Percentiles rank a stretch among this genome's conserved stretches.
These are phyloP conservation scores for Pristiophorus japonicus DNA, from an alignment of 2,113 vertebrate species.

Conservation along the genomic window DNA sequence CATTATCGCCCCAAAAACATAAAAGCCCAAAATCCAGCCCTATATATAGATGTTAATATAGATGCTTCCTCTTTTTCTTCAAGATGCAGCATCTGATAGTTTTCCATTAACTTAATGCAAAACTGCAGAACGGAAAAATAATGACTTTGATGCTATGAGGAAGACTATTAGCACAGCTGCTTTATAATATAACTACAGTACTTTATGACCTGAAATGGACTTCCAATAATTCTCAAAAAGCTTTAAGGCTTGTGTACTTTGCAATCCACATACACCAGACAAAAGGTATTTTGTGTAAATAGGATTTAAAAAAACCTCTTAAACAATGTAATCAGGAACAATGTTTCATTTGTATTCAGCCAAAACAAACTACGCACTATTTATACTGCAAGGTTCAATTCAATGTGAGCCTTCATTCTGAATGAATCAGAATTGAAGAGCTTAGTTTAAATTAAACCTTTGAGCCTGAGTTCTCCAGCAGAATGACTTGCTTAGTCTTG, in stretches of 20 bases:
- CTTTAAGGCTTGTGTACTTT: not conserved
- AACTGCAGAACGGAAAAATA: not conserved
- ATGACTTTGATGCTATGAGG: not conserved
- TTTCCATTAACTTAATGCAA: not conserved
- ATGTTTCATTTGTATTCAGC: not conserved
- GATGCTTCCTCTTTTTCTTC: not conserved
- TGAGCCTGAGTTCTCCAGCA: not conserved
- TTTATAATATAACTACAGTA: not conserved
- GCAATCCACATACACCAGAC: not conserved
- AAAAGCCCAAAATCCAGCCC: too few species aligned
- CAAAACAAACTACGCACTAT: not conserved
- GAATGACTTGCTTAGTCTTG: not conserved
- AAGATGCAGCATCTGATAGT: not conserved
- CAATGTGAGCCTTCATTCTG: not conserved
- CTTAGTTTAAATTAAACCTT: constrained; percentile 18
- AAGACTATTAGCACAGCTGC: not conserved
- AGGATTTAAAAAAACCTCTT: not conserved
- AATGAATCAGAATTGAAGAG: constrained; percentile 17
- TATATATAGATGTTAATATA: not conserved
- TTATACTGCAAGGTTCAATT: constrained; percentile 21
- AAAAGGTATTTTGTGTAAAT: not conserved
- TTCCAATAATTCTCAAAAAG: not conserved
- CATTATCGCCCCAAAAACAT: too few species aligned
- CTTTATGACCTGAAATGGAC: not conserved
- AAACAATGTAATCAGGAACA: constrained; percentile 10